phyloP scores from a whole-genome alignment of 2,113 vertebrate genomes.

The Pagrus major region DNA sequence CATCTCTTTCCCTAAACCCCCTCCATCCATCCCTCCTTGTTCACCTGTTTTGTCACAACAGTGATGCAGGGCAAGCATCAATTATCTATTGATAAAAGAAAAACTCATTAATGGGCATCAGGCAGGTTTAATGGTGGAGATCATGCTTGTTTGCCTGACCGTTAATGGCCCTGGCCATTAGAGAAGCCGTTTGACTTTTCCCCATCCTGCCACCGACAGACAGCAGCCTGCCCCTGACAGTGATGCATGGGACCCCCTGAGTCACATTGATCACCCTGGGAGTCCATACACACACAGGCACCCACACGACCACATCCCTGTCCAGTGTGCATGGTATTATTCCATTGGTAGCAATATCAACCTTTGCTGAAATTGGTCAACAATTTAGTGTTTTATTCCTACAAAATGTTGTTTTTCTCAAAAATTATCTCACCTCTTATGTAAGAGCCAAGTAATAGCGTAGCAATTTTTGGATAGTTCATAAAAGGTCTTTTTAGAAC shows the following conservation, averaged over 20 bases:
- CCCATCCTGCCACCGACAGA: slow-evolving; percentile 52
- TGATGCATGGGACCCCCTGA: slow-evolving; percentile 73
- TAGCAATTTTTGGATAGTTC: not conserved
- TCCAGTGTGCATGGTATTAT: slow-evolving; percentile 10
- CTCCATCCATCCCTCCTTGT: not conserved
- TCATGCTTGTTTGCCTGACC: slow-evolving; percentile 68
- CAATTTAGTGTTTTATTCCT: not conserved
- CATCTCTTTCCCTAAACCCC: not conserved
- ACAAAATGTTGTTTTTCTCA: not conserved
- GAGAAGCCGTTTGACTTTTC: slow-evolving; percentile 68
- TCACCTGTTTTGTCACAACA: slow-evolving; percentile 36
- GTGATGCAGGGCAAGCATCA: slow-evolving; percentile 53
- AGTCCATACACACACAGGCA: slow-evolving; percentile 31
- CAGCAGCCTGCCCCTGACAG: slow-evolving; percentile 68
- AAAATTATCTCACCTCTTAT: not conserved
- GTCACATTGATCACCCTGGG: slow-evolving; percentile 72
- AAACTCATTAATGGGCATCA: slow-evolving; percentile 67
- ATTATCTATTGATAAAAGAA: slow-evolving; percentile 74
- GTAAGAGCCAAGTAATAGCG: not conserved
- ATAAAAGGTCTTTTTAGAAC: not conserved
- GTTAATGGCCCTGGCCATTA: slow-evolving; percentile 64
- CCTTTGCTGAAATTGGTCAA: slow-evolving; percentile 10
- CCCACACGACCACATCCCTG: slow-evolving; percentile 33
- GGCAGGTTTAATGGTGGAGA: slow-evolving; percentile 66
- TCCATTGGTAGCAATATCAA: not conserved